Evolutionary conservation across 2,797 vertebrate genomes (phyloP), one percentile per base, ranked within the genome.

Genomic region (Sebastes trivittatus): DNA sequence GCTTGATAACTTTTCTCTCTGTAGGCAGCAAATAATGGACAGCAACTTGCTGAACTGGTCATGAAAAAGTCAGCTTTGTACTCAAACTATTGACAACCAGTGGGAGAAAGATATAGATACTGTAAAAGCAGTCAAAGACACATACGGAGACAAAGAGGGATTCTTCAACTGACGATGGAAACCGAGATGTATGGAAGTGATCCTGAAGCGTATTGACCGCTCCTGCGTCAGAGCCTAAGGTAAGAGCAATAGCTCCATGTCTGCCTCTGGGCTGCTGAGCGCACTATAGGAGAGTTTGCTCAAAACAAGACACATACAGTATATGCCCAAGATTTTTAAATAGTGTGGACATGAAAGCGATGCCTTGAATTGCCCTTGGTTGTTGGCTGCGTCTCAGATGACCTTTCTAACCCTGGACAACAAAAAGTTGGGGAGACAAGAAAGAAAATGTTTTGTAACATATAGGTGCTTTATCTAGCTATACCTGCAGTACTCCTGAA

Each of bases 191-290:
- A 38, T 34, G 30, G 65, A 66, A 68, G 34, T 11, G 20, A 63
- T 78, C 73, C 64, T 80, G 78, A 77, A 85, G 84, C 22, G 6
- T 74, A 83, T 63, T 67, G 75, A 86, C 58, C 6, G 18, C 36
- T 85, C 32, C 29, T 29, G 65, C 25, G 4, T 64, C 75, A 73
- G 46, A 76, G 65, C 69, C 83, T 38, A 30, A 86, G 72, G 62
- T 75, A 42, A 84, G 72, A 81, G 68, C 68, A 80, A 34, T 52
- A 52, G 63, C 72, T 80, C 42, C 52, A 55, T 49, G 65, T 82
- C 74, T 52, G 72, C 70, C 64, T 82, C 65, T 70, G 59, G 76
- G 82, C 65, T 69, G 46, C 9, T 23, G 30, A 68, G 75, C 30
- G 32, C 30, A 60, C 63, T 86, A 62, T 32, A 65, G 66, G 11